Evolutionary conservation across 2,797 vertebrate genomes (phyloP).

Genomic region (Epinephelus awoara): DNA sequence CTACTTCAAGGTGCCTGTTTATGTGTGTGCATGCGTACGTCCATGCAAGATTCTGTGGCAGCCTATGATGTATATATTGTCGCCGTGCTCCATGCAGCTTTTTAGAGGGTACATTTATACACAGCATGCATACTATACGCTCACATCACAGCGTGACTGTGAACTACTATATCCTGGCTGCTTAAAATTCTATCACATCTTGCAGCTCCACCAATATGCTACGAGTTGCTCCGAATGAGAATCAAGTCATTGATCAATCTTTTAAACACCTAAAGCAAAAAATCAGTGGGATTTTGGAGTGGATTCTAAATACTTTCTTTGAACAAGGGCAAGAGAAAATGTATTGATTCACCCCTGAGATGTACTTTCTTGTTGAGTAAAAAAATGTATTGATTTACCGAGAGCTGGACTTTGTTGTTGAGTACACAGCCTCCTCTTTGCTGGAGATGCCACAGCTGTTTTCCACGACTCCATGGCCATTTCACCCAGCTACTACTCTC

Average conservation of each 20-base stretch:
- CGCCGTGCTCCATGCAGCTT: neutral
- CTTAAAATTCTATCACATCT: constrained; percentile 15
- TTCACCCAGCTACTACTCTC: neutral
- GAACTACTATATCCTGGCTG: neutral
- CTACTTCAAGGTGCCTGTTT: neutral
- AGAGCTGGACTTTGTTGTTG: constrained; percentile 14
- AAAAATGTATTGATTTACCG: constrained; percentile 49
- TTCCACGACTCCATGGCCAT: neutral
- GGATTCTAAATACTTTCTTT: constrained; percentile 36
- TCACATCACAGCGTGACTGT: constrained; percentile 16
- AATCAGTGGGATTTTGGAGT: constrained; percentile 18
- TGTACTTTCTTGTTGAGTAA: constrained; percentile 37
- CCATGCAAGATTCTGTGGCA: too few species aligned
- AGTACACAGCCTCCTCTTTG: constrained; percentile 19
- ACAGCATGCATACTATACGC: neutral
- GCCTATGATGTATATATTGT: neutral
- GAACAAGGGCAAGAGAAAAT: constrained; percentile 32
- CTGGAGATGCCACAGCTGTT: constrained; percentile 16
- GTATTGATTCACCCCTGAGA: constrained; percentile 50
- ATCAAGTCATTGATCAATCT: constrained; percentile 37
- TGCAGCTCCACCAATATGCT: constrained; percentile 12
- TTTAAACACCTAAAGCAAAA: constrained; percentile 37
- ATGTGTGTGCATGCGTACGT: neutral
- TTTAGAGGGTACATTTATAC: constrained; percentile 8
- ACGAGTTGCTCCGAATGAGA: constrained; percentile 21